These are phyloP conservation scores for Corythoichthys intestinalis DNA, from an alignment of 2,113 vertebrate genomes.

Conservation along the genomic window DNA sequence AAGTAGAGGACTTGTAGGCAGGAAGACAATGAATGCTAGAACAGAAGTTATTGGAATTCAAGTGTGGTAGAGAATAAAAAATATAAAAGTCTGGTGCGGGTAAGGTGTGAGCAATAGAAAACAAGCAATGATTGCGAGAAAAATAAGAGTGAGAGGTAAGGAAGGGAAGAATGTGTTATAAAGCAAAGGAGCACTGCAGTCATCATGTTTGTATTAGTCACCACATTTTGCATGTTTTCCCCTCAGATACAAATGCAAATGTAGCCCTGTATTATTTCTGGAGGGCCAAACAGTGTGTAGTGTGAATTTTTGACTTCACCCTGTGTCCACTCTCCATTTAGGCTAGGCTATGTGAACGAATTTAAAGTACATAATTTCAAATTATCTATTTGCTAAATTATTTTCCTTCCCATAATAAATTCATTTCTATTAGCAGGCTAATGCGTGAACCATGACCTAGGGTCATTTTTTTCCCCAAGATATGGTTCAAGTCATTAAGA, in stretches of 20 bases:
- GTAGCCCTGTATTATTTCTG: slow-evolving; percentile 39
- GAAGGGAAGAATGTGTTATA: slow-evolving; percentile 36
- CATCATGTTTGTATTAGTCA: slow-evolving; percentile 44
- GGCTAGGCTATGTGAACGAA: slow-evolving; percentile 10
- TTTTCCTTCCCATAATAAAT: background rate
- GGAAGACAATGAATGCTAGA: slow-evolving; percentile 8
- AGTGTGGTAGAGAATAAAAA: background rate
- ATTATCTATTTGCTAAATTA: background rate
- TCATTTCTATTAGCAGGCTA: background rate
- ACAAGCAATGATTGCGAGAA: slow-evolving; percentile 9
- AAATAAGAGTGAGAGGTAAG: slow-evolving; percentile 22
- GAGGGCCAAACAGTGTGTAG: slow-evolving; percentile 21
- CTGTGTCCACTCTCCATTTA: background rate
- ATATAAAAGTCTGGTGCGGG: slow-evolving; percentile 8
- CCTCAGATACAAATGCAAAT: slow-evolving; percentile 48
- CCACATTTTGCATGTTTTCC: slow-evolving; percentile 19
- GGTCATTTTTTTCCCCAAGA: too few relatives aligned
- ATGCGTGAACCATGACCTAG: background rate
- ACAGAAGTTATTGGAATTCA: slow-evolving; percentile 10
- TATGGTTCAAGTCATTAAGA: too few relatives aligned
- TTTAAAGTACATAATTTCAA: background rate
- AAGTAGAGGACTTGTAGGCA: slow-evolving; percentile 10
- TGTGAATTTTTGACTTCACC: slow-evolving; percentile 22
- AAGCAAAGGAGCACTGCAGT: slow-evolving; percentile 36
- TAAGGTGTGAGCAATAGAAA: slow-evolving; percentile 12